Percentiles rank a stretch among this genome's conserved stretches.
Conservation (phyloP, 2,888 invertebrate species). For the Cosmia pyralina region DNA sequence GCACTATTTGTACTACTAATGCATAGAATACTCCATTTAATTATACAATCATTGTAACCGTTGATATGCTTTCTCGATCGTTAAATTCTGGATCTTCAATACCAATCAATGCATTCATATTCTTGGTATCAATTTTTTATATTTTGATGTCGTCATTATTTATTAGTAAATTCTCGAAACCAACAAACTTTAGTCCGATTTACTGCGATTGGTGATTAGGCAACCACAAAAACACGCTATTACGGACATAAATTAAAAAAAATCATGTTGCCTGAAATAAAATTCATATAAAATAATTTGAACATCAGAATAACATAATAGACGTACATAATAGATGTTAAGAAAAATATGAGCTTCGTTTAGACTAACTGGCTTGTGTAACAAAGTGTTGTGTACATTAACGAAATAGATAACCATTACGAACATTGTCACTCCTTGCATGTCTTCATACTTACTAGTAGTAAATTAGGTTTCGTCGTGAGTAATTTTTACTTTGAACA, state of each 20-base stretch:
- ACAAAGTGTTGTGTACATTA: conserved; percentile 84
- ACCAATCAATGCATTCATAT: conserved; percentile 36
- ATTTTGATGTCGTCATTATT: conserved; percentile 40
- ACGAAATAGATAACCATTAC: conserved; percentile 76
- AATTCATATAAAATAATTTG: conserved; percentile 52
- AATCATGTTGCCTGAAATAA: conserved; percentile 31
- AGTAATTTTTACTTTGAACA: conserved; percentile 46
- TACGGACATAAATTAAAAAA: conserved; percentile 29
- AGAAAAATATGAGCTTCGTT: conserved; percentile 90
- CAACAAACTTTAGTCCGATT: conserved; percentile 30
- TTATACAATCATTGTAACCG: conserved; percentile 51
- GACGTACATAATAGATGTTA: conserved; percentile 85
- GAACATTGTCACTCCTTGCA: conserved; percentile 70
- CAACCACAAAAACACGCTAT: conserved; percentile 35
- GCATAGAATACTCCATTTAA: conserved; percentile 60
- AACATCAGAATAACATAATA: conserved; percentile 70
- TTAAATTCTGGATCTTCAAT: conserved; percentile 45
- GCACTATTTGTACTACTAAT: conserved; percentile 60
- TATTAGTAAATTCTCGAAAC: conserved; percentile 31
- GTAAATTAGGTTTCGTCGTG: conserved; percentile 55
- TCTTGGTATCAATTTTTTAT: conserved; percentile 30
- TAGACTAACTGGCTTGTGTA: conserved; percentile 89
- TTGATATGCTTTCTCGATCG: conserved; percentile 41
- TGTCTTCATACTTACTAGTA: conserved; percentile 65
- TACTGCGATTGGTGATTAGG: conserved; percentile 31